A percentile compares a stretch with the other conserved stretches of the same genome.
These are phyloP conservation scores for Holothuria leucospilota DNA, from an alignment of 53 echinoderm and acorn worm species.

Conservation along the genomic window DNA sequence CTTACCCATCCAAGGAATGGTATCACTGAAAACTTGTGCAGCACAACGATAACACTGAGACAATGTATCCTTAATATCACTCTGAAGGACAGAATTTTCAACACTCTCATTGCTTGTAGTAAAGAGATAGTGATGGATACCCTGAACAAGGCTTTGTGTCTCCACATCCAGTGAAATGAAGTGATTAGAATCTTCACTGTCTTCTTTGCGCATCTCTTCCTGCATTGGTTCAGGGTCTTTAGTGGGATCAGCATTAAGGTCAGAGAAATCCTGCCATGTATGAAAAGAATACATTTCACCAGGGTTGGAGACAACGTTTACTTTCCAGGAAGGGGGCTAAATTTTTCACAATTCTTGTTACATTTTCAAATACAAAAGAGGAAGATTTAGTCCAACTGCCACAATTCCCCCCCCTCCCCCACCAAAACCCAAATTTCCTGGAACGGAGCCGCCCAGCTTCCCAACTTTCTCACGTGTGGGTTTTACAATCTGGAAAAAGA, in stretches of 20 bases:
- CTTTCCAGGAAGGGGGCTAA: too few species aligned
- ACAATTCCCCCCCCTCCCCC: too few species aligned
- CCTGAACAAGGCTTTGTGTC: constrained; percentile 56
- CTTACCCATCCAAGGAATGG: constrained; percentile 64
- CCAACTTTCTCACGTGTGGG: too few species aligned
- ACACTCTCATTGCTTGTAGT: constrained; percentile 15
- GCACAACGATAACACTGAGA: constrained; percentile 54
- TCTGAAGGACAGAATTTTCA: constrained; percentile 1
- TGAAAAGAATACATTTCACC: too few species aligned
- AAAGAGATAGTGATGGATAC: constrained; percentile 71
- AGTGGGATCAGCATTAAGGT: constrained; percentile 74
- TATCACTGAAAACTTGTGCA: constrained; percentile 46
- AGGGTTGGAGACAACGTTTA: too few species aligned
- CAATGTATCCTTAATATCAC: constrained; percentile 27
- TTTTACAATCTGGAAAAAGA: too few species aligned
- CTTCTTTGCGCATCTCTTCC: neutral
- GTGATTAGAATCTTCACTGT: neutral
- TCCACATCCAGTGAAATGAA: constrained; percentile 29
- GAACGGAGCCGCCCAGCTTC: too few species aligned
- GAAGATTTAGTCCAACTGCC: too few species aligned
- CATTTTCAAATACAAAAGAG: too few species aligned
- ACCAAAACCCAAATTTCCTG: too few species aligned
- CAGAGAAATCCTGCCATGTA: constrained; percentile 78
- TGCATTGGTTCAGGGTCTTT: constrained; percentile 58
- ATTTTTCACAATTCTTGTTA: too few species aligned